Evolutionary conservation across 2,888 invertebrate genomes (phyloP).

Genomic region (Lacanobia wlatinum): DNA sequence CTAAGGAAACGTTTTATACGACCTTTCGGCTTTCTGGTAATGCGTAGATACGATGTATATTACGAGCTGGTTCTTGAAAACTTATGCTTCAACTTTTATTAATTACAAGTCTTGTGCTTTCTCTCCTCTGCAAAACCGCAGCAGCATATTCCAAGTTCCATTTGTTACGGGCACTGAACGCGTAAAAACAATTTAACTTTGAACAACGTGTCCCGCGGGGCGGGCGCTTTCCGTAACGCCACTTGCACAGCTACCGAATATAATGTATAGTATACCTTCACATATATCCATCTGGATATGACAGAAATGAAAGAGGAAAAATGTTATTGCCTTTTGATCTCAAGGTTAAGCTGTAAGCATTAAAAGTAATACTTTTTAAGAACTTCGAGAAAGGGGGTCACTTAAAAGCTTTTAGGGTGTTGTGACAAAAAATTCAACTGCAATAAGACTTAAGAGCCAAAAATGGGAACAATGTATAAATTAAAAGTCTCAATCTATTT

Average conservation of each 20-base stretch:
- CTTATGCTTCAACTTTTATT: slow-evolving; percentile 1
- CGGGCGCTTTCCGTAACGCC: slow-evolving; percentile 49
- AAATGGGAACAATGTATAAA: slow-evolving; percentile 20
- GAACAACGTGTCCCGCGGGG: slow-evolving; percentile 63
- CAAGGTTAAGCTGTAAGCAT: slow-evolving; percentile 46
- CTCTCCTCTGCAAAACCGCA: slow-evolving; percentile 57
- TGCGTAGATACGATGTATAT: background rate
- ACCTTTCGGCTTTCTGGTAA: slow-evolving; percentile 21
- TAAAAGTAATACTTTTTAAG: slow-evolving; percentile 53
- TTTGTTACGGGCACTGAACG: slow-evolving; percentile 64
- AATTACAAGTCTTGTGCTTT: slow-evolving; percentile 31
- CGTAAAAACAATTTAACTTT: slow-evolving; percentile 69
- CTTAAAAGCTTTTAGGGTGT: slow-evolving; percentile 35
- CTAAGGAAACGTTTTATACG: slow-evolving; percentile 41
- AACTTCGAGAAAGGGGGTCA: slow-evolving; percentile 10
- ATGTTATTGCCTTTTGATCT: slow-evolving; percentile 40
- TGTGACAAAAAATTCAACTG: slow-evolving; percentile 18
- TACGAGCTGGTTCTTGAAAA: slow-evolving; percentile 19
- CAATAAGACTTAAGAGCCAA: slow-evolving; percentile 5
- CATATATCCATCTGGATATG: slow-evolving; percentile 48
- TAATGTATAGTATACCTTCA: slow-evolving; percentile 43
- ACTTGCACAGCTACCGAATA: slow-evolving; percentile 57
- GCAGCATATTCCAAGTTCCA: slow-evolving; percentile 57
- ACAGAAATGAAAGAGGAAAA: slow-evolving; percentile 44
- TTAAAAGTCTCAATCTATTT: slow-evolving; percentile 26